Evolutionary conservation across 2,888 invertebrate species (phyloP).

Genomic region (Epicampocera succincta): DNA sequence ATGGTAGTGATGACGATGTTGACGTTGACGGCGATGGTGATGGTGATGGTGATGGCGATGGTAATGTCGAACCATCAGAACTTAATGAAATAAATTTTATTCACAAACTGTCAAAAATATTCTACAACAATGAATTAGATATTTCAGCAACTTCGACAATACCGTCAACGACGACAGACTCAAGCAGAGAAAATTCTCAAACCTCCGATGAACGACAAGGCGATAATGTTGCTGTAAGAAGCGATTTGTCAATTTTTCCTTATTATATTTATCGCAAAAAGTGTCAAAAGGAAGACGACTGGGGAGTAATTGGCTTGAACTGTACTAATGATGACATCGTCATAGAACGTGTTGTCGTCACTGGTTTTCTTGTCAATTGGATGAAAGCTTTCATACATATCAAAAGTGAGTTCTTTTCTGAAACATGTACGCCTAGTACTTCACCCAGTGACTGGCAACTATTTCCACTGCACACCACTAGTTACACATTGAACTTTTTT

Average conservation of each 20-base stretch:
- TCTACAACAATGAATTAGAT: conserved; percentile 47
- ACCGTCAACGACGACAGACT: conserved; percentile 5
- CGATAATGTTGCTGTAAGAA: background rate
- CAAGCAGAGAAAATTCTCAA: conserved; percentile 5
- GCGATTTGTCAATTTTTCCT: conserved; percentile 20
- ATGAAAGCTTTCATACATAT: conserved; percentile 86
- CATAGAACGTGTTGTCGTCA: conserved; percentile 80
- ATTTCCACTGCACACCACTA: too few species aligned
- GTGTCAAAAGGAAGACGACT: conserved; percentile 75
- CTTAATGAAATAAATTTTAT: conserved; percentile 50
- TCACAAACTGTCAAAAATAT: conserved; percentile 59
- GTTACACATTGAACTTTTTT: too few species aligned
- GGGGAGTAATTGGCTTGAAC: conserved; percentile 77
- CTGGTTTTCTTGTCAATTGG: conserved; percentile 88
- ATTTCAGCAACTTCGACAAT: conserved; percentile 24
- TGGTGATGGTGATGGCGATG: background rate
- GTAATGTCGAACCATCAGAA: conserved; percentile 18
- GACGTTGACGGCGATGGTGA: background rate
- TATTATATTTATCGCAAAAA: conserved; percentile 75
- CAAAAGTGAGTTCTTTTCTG: conserved; percentile 84
- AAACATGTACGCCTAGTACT: background rate
- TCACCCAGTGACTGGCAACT: background rate
- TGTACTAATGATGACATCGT: conserved; percentile 75
- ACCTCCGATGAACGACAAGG: background rate
- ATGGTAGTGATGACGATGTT: conserved; percentile 1